Percentiles rank a stretch among this genome's conserved stretches.
Conservation (phyloP, 2,888 invertebrate species). For the Eupsilia transversa region DNA sequence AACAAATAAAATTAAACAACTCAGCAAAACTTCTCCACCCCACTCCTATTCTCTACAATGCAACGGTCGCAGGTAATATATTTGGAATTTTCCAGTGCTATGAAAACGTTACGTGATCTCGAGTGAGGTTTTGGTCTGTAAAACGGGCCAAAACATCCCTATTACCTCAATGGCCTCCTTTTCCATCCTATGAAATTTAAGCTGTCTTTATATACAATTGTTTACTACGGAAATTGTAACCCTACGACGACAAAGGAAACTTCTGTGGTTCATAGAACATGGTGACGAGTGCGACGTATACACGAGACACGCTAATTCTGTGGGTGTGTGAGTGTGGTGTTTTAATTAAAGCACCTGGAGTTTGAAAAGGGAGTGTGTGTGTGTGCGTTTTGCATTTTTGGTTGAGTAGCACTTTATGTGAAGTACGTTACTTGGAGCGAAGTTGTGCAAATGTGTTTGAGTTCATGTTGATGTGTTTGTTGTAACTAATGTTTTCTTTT, state of each 20-base stretch:
- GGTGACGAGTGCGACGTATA: constrained; percentile 39
- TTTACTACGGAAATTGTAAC: constrained; percentile 47
- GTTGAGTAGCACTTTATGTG: constrained; percentile 45
- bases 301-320: constrained; percentile 31
- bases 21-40: constrained; percentile 62
- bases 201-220: constrained; percentile 57
- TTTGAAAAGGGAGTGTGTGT: constrained; percentile 39
- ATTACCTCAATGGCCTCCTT: constrained; percentile 71
- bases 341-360: constrained; percentile 60
- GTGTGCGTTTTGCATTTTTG: constrained; percentile 55
- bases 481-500: constrained; percentile 29
- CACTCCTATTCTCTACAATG: constrained; percentile 75
- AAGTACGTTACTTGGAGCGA: constrained; percentile 33
- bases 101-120: constrained; percentile 86
- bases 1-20: constrained; percentile 42
- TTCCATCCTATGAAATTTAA: constrained; percentile 64
- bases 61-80: constrained; percentile 79
- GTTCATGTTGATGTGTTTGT: constrained; percentile 25
- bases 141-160: constrained; percentile 75
- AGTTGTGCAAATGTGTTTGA: constrained; percentile 53
- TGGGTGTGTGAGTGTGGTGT: constrained; percentile 34
- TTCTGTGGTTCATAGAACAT: constrained; percentile 59
- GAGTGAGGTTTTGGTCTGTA: constrained; percentile 72
- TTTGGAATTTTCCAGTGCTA: constrained; percentile 83
- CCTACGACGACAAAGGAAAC: constrained; percentile 60